These are phyloP conservation scores for Sebastes cheni DNA, from an alignment of 2,797 vertebrate genomes.

Conservation along the genomic window DNA sequence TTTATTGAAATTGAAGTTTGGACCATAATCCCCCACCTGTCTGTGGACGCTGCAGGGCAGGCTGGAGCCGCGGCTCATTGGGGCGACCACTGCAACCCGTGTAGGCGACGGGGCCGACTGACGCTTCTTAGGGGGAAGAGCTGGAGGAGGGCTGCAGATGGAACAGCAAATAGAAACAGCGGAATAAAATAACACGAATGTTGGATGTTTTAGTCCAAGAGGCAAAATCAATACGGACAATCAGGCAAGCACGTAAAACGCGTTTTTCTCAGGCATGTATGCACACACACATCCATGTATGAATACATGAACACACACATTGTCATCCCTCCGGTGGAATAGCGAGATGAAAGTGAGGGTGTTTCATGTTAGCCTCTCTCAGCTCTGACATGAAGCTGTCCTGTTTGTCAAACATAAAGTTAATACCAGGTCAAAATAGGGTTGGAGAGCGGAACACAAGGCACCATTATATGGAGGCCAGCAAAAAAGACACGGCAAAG, in stretches of 20 bases:
- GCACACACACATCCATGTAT: constrained; percentile 55
- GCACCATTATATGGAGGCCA: constrained; percentile 47
- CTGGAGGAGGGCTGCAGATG: constrained; percentile 87
- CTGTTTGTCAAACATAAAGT: constrained; percentile 50
- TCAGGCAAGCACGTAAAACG: constrained; percentile 36
- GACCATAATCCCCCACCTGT: constrained; percentile 81
- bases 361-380: constrained; percentile 59
- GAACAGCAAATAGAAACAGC: constrained; percentile 14
- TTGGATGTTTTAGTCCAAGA: neutral
- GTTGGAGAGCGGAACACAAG: constrained; percentile 32
- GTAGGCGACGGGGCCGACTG: constrained; percentile 96
- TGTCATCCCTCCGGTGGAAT: constrained; percentile 36
- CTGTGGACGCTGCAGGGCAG: constrained; percentile 92
- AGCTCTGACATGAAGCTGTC: constrained; percentile 35
- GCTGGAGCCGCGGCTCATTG: constrained; percentile 96
- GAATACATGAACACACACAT: constrained; percentile 63
- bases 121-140: constrained; percentile 95
- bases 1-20: neutral
- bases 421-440: constrained; percentile 58
- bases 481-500: constrained; percentile 49
- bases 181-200: neutral
- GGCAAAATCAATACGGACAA: neutral
- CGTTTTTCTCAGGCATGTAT: constrained; percentile 44
- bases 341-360: constrained; percentile 53
- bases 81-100: constrained; percentile 94